Percentiles rank a stretch among this genome's conserved stretches.
These are phyloP conservation scores for Heterotilapia buettikoferi DNA, from an alignment of 2,113 vertebrate species.

Conservation along the genomic window DNA sequence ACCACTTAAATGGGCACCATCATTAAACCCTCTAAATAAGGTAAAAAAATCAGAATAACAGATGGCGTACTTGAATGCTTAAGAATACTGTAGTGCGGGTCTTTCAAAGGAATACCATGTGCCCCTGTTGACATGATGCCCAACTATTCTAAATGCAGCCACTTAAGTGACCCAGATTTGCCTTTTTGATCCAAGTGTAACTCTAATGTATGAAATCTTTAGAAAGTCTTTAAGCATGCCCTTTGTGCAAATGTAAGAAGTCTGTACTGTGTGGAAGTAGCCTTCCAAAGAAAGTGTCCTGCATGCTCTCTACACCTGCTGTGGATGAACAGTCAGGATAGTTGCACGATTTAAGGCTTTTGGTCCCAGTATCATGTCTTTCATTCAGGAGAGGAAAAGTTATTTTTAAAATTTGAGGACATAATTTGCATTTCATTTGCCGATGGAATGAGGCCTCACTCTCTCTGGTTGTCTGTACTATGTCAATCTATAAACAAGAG, in stretches of 20 bases:
- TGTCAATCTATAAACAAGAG: neutral
- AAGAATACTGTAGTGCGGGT: neutral
- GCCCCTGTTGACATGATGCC: neutral
- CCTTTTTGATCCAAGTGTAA: neutral
- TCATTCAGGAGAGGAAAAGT: neutral
- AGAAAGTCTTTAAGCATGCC: neutral
- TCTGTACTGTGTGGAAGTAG: neutral
- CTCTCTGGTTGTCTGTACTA: neutral
- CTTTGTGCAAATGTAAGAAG: neutral
- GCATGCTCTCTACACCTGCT: too few species aligned
- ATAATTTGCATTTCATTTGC: neutral
- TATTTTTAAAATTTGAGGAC: neutral
- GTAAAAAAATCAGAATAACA: neutral
- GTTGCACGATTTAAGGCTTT: neutral
- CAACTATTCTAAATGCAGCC: neutral
- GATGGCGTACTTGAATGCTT: neutral
- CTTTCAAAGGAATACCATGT: neutral
- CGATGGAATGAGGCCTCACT: accelerated
- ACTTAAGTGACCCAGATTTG: neutral
- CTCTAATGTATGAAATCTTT: neutral
- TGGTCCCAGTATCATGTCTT: neutral
- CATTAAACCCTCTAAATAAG: neutral
- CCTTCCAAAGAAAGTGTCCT: neutral
- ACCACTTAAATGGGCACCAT: neutral
- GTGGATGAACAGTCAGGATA: neutral